Percentiles rank a stretch among this genome's conserved stretches.
Conservation (phyloP, 2,888 invertebrate species). For the Drosophila affinis region DNA sequence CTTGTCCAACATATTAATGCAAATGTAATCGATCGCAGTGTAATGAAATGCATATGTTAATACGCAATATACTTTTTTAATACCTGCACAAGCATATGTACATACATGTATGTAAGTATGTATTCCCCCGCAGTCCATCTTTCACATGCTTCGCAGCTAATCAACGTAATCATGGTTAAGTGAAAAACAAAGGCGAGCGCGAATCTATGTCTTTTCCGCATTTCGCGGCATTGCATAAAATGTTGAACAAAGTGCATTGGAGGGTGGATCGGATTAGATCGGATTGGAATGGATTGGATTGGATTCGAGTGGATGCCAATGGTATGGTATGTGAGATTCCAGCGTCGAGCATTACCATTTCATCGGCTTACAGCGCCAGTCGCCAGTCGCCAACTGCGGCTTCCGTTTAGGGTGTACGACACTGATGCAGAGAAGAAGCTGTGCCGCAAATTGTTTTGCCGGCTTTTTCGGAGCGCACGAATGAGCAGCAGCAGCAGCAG, state of each 20-base stretch:
- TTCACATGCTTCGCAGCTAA: conserved; percentile 24
- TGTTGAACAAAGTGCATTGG: conserved; percentile 44
- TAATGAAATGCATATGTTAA: conserved; percentile 30
- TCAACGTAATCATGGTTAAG: conserved; percentile 38
- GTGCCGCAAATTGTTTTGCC: conserved; percentile 61
- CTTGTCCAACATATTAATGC: conserved; percentile 46
- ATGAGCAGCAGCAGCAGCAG: conserved; percentile 50
- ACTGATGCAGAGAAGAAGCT: conserved; percentile 47
- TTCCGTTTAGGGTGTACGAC: conserved; percentile 31
- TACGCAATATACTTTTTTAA: conserved; percentile 27
- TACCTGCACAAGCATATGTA: background rate
- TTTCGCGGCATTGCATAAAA: conserved; percentile 55
- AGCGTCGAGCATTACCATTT: conserved; percentile 31
- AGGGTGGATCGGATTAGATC: conserved; percentile 21
- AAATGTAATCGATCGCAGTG: conserved; percentile 32
- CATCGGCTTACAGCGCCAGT: conserved; percentile 28
- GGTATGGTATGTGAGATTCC: conserved; percentile 42
- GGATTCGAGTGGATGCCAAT: conserved; percentile 11
- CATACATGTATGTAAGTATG: background rate
- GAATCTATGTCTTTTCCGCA: conserved; percentile 68
- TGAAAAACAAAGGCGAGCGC: conserved; percentile 37
- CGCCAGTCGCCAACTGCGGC: conserved; percentile 35
- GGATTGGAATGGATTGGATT: conserved; percentile 17
- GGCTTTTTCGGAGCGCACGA: conserved; percentile 55
- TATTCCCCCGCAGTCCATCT: conserved; percentile 9